Percentiles rank a stretch among this genome's conserved stretches.
These are phyloP conservation scores for Palythoa grandiflora DNA, from an alignment of 92 coral and sea anemone genomes.

Conservation along the genomic window DNA sequence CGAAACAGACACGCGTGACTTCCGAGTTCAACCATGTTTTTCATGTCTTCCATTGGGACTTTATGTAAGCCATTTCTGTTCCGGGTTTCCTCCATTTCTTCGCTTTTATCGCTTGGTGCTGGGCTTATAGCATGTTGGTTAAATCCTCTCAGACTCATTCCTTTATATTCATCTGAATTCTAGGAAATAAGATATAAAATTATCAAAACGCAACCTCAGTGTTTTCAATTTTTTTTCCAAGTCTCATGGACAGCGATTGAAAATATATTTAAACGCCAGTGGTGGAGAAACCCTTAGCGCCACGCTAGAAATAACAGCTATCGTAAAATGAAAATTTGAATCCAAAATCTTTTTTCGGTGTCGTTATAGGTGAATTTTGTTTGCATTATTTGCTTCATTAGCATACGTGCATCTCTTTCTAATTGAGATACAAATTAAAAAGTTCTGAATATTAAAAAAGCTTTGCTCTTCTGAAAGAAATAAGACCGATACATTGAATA, in stretches of 20 bases:
- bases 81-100: neutral
- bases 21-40: neutral
- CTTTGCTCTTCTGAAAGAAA: too few relatives aligned
- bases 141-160: conserved; percentile 5
- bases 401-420: too few relatives aligned
- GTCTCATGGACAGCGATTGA: too few relatives aligned
- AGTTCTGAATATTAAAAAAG: too few relatives aligned
- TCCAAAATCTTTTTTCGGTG: too few relatives aligned
- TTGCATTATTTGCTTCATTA: too few relatives aligned
- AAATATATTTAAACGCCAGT: neutral
- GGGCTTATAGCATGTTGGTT: conserved; percentile 3
- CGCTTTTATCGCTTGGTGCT: neutral
- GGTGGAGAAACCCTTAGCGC: neutral
- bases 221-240: neutral
- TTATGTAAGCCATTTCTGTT: neutral
- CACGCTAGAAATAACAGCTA: neutral
- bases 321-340: neutral
- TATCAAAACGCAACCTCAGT: neutral
- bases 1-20: conserved; percentile 19
- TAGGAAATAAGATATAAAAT: neutral
- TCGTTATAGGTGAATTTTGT: too few relatives aligned
- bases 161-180: conserved; percentile 11
- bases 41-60: neutral
- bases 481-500: too few relatives aligned
- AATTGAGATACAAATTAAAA: too few relatives aligned